Evolutionary conservation across 2,113 vertebrate genomes (phyloP), one percentile per base, ranked within the genome.

Genomic region (Natator depressus): DNA sequence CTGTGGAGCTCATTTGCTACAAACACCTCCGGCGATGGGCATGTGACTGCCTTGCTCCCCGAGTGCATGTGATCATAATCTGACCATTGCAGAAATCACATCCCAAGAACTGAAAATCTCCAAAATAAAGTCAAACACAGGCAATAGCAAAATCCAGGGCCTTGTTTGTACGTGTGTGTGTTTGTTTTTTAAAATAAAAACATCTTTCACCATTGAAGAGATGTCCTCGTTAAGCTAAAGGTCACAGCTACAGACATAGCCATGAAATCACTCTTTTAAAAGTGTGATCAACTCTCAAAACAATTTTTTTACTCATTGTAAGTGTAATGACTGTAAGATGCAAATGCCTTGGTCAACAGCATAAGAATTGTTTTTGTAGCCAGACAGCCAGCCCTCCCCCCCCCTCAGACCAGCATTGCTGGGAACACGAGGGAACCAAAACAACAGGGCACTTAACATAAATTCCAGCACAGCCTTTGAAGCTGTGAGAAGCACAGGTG

Each of bases 141-240:
- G 47, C 27, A 0, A 0, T 27, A 76, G 0, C 27, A 72, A 46
- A 35, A 75, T 3, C n/a, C 35, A 27, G 50, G 47, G 42, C 24
- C 35, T 27, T 1, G 19, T 2, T 10, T 80, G 29, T 54, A 20
- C 86, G 38, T 76, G n/a, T 72, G n/a, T 72, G 42, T n/a, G 13
- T 82, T 6, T 24, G 22, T 10, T 1, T 93, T 91, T 55, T 80
- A 10, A 54, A 86, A 88, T 91, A 81, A 10, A 69, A 69, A 38
- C n/a, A 10, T 89, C 20, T 76, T 78, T 25, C 29, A n/a, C 78
- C 84, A 69, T 38, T 20, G 62, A 54, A 51, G 57, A 1, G 19
- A 51, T 54, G 6, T 42, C 94, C 4, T 16, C 62, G 22, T 10
- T 82, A 29, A 5, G 35, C 8, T 80, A 82, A 2, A 19, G 46